Base-by-base conservation (phyloP, 30 jellyfish, hydroid and myxozoan genomes). In the Aurelia aurita region DNA sequence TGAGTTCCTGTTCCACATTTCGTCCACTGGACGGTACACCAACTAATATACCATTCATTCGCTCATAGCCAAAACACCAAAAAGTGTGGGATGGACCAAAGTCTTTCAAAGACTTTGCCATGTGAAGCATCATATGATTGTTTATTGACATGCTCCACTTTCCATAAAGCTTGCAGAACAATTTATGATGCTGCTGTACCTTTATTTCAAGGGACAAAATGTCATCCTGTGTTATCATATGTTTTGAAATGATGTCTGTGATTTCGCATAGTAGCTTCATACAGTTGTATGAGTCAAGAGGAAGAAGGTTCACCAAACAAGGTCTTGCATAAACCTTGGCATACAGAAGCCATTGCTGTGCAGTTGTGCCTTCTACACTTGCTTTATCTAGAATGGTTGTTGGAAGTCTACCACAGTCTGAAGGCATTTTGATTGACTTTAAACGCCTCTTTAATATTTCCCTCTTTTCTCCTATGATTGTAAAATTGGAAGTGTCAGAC, bases 51-150 rank as follows among this genome's bases (percentile, higher is more conserved):
- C 58, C 79, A 67, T 67, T 67, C 58, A 67, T 11, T 32, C 79
- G 27, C 79, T 67, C 58, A 9, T 49, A 25, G 23, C 21, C 79
- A 67, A 67, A 67, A 32, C 79, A 67, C 58, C 79, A 67, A 32
- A 20, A 67, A 5, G 10, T 53, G 28, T 65, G 49, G 28, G 53
- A 5, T 23, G 77, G 77, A 28, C 53, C 53, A 29, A 65, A 65
- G 5, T 28, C 28, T 20, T 21, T 18, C 10, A 65, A 16, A 11
- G 77, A 16, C 28, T 65, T 34, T n/a, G 77, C 21, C 18, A 65
- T 20, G 77, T 65, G 49, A 8, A 65, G 20, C 19, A 53, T 53
- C 77, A 65, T 65, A 20, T 65, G 54, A 34, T 65, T 47, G 77
- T 28, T 65, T 11, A 65, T 65, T n/a, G 49, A 65, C 59, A 47